Conservation (phyloP, 53 echinoderm and acorn worm genomes). For the Paracentrotus lividus region DNA sequence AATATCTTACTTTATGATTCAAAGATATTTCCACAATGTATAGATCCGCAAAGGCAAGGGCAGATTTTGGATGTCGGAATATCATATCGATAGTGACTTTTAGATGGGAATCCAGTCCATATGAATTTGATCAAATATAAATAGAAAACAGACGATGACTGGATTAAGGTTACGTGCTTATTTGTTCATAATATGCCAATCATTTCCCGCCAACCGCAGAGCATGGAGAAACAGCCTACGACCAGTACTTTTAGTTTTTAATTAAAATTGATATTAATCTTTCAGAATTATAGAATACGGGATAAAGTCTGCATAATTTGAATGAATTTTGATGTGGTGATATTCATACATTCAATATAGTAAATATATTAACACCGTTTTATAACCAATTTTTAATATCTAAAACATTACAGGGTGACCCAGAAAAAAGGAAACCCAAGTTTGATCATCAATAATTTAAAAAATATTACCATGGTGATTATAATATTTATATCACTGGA, state of each 20-base stretch:
- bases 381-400: too few species aligned
- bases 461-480: too few species aligned
- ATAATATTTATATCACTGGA: too few species aligned
- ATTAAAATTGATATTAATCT: not conserved
- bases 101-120: not conserved
- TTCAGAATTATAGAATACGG: not conserved
- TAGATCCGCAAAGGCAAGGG: not conserved
- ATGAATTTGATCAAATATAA: constrained; percentile 45
- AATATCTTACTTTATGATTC: not conserved
- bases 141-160: constrained; percentile 20
- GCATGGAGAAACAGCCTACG: not conserved
- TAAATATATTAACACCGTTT: too few species aligned
- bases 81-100: not conserved
- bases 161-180: constrained; percentile 39
- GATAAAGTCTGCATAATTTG: not conserved
- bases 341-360: too few species aligned
- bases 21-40: too few species aligned
- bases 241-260: not conserved
- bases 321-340: too few species aligned
- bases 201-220: constrained; percentile 26
- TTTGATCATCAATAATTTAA: too few species aligned
- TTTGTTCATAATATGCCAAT: constrained; percentile 49
- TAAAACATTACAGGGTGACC: not conserved
- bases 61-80: not conserved
- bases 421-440: not conserved